phyloP scores from a whole-genome alignment of 1,140 invertebrate genomes.

The Chironomus striatipennis region DNA sequence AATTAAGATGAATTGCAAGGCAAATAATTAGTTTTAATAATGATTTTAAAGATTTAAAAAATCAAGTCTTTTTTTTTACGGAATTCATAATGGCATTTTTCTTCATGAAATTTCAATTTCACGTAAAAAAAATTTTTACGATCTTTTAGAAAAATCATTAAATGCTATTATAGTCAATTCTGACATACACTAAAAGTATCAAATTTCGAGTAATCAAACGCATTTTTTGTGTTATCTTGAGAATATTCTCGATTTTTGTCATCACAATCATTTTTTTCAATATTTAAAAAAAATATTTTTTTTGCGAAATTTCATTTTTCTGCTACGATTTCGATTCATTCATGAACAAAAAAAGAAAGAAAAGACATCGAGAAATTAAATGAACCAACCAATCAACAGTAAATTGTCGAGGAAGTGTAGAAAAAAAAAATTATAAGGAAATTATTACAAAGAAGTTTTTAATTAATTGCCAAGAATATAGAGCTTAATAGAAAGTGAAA shows the following conservation, averaged over 20 bases:
- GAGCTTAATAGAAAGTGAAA: background rate
- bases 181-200: background rate
- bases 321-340: background rate
- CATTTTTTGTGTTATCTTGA: background rate
- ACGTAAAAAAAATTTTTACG: background rate
- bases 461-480: background rate
- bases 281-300: background rate
- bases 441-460: background rate
- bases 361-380: background rate
- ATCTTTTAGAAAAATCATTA: background rate
- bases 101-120: background rate
- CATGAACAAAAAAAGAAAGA: background rate
- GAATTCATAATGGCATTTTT: conserved; percentile 12
- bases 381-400: background rate
- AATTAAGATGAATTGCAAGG: background rate
- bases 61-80: background rate
- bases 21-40: background rate
- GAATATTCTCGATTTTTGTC: background rate
- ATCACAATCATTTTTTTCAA: no score
- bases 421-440: background rate
- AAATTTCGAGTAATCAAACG: background rate
- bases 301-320: background rate
- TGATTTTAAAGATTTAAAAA: background rate
- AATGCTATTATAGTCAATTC: background rate
- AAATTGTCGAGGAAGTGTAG: background rate